phyloP scores from a whole-genome alignment of 1,140 invertebrate genomes.

The Drosophila auraria region DNA sequence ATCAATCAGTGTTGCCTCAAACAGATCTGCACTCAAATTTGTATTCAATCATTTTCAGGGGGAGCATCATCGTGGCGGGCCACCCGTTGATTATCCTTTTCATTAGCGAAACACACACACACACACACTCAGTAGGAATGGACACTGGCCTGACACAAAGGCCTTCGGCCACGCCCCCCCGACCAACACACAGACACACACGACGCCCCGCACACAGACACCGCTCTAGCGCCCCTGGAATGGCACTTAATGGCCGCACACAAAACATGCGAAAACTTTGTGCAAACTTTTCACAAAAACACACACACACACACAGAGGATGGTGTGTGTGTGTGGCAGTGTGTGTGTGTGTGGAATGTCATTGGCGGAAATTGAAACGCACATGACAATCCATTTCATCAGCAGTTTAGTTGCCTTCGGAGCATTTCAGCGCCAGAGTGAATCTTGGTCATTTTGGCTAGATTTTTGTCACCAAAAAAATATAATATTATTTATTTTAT shows the following conservation, averaged over 20 bases:
- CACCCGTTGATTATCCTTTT: slow-evolving; percentile 72
- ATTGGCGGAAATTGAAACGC: slow-evolving; percentile 84
- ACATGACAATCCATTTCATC: slow-evolving; percentile 85
- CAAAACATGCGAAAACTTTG: slow-evolving; percentile 70
- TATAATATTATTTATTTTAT: no score
- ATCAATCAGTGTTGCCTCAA: slow-evolving; percentile 39
- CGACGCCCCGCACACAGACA: neutral
- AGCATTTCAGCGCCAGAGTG: slow-evolving; percentile 53
- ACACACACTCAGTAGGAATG: neutral
- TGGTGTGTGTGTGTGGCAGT: slow-evolving; percentile 11
- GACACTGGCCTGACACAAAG: slow-evolving; percentile 27
- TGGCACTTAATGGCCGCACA: slow-evolving; percentile 68
- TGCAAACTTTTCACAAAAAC: slow-evolving; percentile 70
- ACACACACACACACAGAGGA: slow-evolving; percentile 8
- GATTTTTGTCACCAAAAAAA: neutral
- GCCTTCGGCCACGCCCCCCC: slow-evolving; percentile 21
- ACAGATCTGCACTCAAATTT: slow-evolving; percentile 39
- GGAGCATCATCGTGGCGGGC: slow-evolving; percentile 22
- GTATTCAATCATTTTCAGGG: slow-evolving; percentile 46
- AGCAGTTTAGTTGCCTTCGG: slow-evolving; percentile 82
- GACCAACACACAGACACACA: slow-evolving; percentile 1
- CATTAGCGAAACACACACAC: slow-evolving; percentile 53
- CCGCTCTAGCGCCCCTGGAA: slow-evolving; percentile 60
- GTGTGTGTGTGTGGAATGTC: slow-evolving; percentile 59
- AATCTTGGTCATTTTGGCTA: neutral